Percentiles rank a stretch among this genome's conserved stretches.
Evolutionary conservation across 2,113 vertebrate species (phyloP).

Genomic region (Atrichornis clamosus): DNA sequence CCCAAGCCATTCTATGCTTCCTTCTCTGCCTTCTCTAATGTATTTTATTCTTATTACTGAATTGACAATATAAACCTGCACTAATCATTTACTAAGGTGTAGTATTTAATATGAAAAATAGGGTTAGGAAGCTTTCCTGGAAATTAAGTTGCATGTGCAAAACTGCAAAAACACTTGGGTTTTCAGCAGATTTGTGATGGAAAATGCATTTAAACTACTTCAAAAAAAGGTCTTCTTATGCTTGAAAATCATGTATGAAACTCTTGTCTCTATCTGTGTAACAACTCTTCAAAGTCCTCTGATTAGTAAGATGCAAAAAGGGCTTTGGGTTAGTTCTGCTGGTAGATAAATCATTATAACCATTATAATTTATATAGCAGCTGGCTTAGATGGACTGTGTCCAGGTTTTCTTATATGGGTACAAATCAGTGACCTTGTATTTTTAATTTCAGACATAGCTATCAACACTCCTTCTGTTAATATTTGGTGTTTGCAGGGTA

Average conservation of each 20-base stretch:
- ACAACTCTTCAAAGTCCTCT: background rate
- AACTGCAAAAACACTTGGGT: background rate
- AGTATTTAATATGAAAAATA: background rate
- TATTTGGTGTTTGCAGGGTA: constrained; percentile 32
- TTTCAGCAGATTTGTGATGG: background rate
- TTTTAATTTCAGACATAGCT: constrained; percentile 64
- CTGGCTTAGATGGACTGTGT: constrained; percentile 65
- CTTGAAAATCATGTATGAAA: background rate
- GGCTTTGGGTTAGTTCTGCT: constrained; percentile 13
- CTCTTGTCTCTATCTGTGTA: background rate
- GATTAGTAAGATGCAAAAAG: constrained; percentile 45
- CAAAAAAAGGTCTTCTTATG: background rate
- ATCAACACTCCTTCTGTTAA: constrained; percentile 68
- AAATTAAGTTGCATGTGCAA: background rate
- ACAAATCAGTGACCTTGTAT: constrained; percentile 65
- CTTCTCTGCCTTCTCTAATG: background rate
- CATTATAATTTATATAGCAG: constrained; percentile 56
- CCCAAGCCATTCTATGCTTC: background rate
- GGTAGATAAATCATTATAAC: constrained; percentile 54
- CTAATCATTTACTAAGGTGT: background rate
- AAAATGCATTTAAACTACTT: constrained; percentile 12
- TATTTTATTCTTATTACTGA: background rate
- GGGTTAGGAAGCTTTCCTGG: background rate
- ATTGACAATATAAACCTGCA: background rate
- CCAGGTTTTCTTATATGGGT: constrained; percentile 63